phyloP scores from a whole-genome alignment of 1,140 invertebrate species.

The Triops longicaudatus region DNA sequence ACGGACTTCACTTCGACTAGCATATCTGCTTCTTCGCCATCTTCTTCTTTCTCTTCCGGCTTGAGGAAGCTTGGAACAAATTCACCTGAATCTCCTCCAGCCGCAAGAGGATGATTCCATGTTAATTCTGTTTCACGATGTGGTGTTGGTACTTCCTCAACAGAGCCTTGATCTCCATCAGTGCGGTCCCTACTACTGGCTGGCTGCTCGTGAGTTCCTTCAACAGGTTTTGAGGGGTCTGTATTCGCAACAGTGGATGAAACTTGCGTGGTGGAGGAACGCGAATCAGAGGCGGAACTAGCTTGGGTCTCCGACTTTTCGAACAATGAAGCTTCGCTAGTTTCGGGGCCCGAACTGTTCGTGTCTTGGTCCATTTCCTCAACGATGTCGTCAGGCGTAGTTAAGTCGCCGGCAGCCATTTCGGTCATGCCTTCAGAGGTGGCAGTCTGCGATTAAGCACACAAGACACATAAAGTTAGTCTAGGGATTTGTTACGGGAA shows the following conservation, averaged over 20 bases:
- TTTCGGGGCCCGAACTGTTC: not conserved
- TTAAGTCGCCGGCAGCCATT: not conserved
- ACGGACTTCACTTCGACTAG: not conserved
- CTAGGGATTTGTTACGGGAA: not conserved
- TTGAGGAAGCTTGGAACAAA: not conserved
- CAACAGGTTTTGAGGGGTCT: not conserved
- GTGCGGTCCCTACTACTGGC: not conserved
- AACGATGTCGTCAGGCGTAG: not conserved
- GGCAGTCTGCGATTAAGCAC: not conserved
- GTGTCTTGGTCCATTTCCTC: conserved; percentile 28
- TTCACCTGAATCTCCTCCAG: not conserved
- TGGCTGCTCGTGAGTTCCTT: not conserved
- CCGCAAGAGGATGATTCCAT: not conserved
- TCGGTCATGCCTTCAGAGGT: not conserved
- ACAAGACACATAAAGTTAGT: not conserved
- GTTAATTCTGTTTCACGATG: not conserved
- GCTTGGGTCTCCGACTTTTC: not conserved
- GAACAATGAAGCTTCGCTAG: not conserved
- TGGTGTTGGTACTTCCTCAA: not conserved
- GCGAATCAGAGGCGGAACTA: not conserved
- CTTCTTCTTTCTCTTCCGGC: not conserved
- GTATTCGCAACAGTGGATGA: not conserved
- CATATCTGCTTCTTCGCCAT: not conserved
- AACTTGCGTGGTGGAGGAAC: not conserved
- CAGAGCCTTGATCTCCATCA: not conserved